Evolutionary conservation across 2,888 invertebrate genomes (phyloP).

Genomic region (Yponomeuta evonymella): DNA sequence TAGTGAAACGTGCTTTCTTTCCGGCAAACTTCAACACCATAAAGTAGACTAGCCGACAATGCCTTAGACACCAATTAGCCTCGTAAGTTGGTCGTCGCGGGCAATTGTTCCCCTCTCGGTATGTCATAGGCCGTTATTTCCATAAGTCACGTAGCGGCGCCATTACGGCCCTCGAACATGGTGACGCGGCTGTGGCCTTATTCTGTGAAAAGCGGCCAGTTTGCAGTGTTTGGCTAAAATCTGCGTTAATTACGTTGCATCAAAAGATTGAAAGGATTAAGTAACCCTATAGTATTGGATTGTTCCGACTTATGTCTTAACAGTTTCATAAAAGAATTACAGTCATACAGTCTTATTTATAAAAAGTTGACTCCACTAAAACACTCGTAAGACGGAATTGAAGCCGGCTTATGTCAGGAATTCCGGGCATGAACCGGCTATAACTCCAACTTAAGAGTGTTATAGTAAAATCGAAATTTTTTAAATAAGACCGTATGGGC

Average conservation of each 20-base stretch:
- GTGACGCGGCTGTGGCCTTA: slow-evolving; percentile 20
- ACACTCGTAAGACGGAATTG: too few relatives aligned
- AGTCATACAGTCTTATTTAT: too few relatives aligned
- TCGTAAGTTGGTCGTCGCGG: slow-evolving; percentile 1
- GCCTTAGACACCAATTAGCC: slow-evolving; percentile 1
- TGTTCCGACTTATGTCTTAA: too few relatives aligned
- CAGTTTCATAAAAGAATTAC: too few relatives aligned
- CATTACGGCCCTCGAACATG: slow-evolving; percentile 30
- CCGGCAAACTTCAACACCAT: not conserved
- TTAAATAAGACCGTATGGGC: too few relatives aligned
- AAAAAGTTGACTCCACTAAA: too few relatives aligned
- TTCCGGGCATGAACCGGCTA: too few relatives aligned
- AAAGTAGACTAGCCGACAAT: not conserved
- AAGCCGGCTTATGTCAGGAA: too few relatives aligned
- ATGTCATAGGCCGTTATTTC: slow-evolving; percentile 39
- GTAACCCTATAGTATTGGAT: too few relatives aligned
- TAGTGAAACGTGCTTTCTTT: not conserved
- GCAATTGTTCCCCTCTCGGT: not conserved
- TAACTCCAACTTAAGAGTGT: too few relatives aligned
- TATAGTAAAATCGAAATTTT: too few relatives aligned
- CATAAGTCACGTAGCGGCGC: slow-evolving; percentile 42
- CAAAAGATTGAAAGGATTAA: too few relatives aligned
- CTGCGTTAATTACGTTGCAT: not conserved
- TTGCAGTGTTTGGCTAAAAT: not conserved
- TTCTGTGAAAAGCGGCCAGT: slow-evolving; percentile 23